Base-by-base conservation (phyloP, 2,888 invertebrate species). In the Caenorhabditis japonica region DNA sequence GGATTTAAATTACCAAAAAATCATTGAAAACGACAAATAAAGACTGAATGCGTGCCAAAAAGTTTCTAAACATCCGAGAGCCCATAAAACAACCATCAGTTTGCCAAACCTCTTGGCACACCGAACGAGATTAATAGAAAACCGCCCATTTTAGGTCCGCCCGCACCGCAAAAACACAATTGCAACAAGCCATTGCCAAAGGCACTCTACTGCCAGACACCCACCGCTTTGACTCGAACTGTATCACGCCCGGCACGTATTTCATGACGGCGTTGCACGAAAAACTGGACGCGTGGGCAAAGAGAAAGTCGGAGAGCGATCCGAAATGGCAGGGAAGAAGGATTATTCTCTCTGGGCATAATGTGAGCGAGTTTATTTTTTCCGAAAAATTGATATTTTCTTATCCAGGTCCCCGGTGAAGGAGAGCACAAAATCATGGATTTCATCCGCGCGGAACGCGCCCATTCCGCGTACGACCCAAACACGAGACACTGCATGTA, bases 391-490 rank as follows among this genome's bases (percentile, higher is more conserved):
- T 25, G 25, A 21, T n/a, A 36, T 49, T 36, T n/a, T 41, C 8
- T 33, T 23, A 86, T 87, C 12, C 78, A 89, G 90, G 90, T 94
- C 1, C 96, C 97, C 1, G 97, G 97, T 0, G 97, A 97, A 90
- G 97, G 96, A 0, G 96, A 97, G 88, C 96, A 96, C 88, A 97
- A 97, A 90, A 95, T 97, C 75, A 97, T 97, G 97, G 97, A 97
- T 88, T 97, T 94, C 88, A 97, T 99, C 81, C 91, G 97, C 13
- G 36, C 74, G 64, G 91, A 94, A 85, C 93, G 94, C 83, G 91
- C 94, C 0, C 92, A 93, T 87, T 92, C 93, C 0, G 92, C 92
- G 71, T 95, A 95, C 87, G 92, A 97, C 88, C 92, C 93, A 0
- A 93, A 95, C 88, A 96, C 95, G 0, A 82, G 95, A 17, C 97